Conservation (phyloP, 35 echinoderm and acorn worm species). For the Lytechinus pictus region DNA sequence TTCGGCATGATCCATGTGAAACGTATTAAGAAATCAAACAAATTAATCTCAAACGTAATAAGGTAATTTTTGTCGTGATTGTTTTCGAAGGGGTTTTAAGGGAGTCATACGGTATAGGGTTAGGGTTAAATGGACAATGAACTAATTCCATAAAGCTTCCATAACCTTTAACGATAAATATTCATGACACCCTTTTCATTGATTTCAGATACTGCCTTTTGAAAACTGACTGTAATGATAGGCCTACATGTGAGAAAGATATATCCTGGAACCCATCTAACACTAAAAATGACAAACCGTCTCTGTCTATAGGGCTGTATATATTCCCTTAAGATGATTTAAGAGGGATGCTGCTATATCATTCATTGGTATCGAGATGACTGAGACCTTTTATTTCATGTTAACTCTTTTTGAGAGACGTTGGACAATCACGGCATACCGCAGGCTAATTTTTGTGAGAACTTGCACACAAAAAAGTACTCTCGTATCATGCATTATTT, state of each 20-base stretch:
- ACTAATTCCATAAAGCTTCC: no score
- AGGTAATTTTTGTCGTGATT: no score
- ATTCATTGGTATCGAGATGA: background rate
- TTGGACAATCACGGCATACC: slow-evolving; percentile 22
- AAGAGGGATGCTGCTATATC: background rate
- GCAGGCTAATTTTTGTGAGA: slow-evolving; percentile 38
- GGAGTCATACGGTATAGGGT: no score
- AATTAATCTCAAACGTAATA: no score
- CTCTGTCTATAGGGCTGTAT: background rate
- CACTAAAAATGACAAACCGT: background rate
- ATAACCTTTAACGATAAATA: no score
- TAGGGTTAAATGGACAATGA: no score
- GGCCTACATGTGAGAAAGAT: background rate
- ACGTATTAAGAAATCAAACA: no score
- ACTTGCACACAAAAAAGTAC: background rate
- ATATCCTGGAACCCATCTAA: background rate
- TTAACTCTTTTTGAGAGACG: background rate
- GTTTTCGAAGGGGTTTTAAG: no score
- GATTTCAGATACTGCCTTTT: no score
- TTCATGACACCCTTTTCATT: no score
- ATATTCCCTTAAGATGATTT: background rate
- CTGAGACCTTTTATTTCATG: background rate
- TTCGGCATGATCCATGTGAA: no score
- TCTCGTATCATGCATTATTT: slow-evolving; percentile 45
- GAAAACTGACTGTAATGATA: no score